These are phyloP conservation scores for Sericinus montela DNA, from an alignment of 2,888 invertebrate species.

Conservation along the genomic window DNA sequence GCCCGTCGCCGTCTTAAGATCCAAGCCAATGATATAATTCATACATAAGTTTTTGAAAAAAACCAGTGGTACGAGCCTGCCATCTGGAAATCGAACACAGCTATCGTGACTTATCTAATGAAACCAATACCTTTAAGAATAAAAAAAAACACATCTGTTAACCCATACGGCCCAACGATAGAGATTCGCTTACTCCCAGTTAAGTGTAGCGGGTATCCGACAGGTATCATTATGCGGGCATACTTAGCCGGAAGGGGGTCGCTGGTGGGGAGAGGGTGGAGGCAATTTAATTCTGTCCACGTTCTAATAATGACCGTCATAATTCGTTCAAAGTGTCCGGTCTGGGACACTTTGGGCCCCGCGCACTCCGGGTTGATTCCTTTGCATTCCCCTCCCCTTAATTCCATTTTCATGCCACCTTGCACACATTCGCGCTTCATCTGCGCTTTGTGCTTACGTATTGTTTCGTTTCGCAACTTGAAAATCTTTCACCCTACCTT, in stretches of 20 bases:
- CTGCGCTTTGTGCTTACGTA: constrained; percentile 39
- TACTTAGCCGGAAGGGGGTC: constrained; percentile 70
- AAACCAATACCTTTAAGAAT: constrained; percentile 20
- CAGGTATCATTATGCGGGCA: constrained; percentile 77
- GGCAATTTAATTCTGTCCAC: constrained; percentile 82
- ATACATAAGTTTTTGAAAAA: too few species aligned
- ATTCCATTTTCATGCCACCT: constrained; percentile 78
- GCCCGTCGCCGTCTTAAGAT: too few species aligned
- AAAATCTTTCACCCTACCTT: too few species aligned
- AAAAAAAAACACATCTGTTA: constrained; percentile 29
- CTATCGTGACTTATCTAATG: too few species aligned
- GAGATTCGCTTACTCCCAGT: constrained; percentile 45
- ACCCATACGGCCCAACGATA: constrained; percentile 36
- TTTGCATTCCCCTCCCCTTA: constrained; percentile 76
- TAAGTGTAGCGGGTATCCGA: constrained; percentile 67
- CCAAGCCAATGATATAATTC: too few species aligned
- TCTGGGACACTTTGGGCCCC: constrained; percentile 71
- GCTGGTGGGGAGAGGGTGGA: constrained; percentile 46
- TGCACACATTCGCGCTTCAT: constrained; percentile 68
- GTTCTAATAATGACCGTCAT: constrained; percentile 82
- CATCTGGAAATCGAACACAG: too few species aligned
- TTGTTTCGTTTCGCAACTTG: not conserved
- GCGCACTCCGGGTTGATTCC: constrained; percentile 61
- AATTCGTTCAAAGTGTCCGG: constrained; percentile 82
- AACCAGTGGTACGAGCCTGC: too few species aligned